Evolutionary conservation across 2,113 vertebrate genomes (phyloP).

Genomic region (Cathartes aura): DNA sequence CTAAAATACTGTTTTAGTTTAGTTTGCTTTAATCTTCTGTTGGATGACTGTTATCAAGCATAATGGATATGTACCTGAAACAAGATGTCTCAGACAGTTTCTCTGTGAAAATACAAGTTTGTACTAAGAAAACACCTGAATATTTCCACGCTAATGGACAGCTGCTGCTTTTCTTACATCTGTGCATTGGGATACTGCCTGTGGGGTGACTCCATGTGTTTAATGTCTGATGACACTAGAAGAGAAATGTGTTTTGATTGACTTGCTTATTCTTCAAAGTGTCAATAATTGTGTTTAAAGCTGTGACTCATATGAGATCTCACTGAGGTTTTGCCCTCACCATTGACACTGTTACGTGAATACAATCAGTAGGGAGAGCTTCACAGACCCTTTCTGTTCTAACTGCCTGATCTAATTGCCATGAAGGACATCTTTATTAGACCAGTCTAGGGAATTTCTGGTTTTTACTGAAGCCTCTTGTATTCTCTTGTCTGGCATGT

Average conservation of each 20-base stretch:
- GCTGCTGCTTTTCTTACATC: background rate
- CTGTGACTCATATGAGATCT: background rate
- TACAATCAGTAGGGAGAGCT: background rate
- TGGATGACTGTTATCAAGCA: background rate
- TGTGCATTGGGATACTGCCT: accelerated
- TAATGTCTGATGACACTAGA: background rate
- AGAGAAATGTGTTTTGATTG: background rate
- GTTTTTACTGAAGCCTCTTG: background rate
- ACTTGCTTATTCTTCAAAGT: background rate
- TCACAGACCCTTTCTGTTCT: background rate
- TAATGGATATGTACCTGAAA: background rate
- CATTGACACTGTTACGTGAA: background rate
- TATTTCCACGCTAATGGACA: background rate
- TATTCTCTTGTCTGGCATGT: background rate
- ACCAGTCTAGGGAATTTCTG: background rate
- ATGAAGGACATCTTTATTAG: background rate
- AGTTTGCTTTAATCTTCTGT: background rate
- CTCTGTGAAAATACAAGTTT: background rate
- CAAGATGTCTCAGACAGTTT: accelerated
- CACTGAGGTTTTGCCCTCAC: background rate
- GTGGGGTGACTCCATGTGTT: background rate
- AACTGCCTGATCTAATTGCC: background rate
- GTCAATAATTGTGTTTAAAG: background rate
- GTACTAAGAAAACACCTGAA: background rate
- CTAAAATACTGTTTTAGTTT: background rate